These are phyloP conservation scores for Oscheius myriophilus DNA, from an alignment of 2,888 invertebrate species.

Conservation along the genomic window DNA sequence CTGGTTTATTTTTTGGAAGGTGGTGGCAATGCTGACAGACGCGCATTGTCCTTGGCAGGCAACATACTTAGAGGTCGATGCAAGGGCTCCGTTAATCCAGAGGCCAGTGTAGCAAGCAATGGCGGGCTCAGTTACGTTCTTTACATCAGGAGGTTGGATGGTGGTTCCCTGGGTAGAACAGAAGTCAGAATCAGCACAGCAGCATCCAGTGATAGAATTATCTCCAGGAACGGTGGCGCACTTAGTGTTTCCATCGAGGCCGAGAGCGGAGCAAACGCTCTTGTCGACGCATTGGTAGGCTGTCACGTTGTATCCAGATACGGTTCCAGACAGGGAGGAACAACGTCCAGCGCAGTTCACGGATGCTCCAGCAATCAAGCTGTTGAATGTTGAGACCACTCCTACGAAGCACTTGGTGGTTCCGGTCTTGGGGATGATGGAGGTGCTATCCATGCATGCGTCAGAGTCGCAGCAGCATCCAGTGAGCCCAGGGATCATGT, in stretches of 20 bases:
- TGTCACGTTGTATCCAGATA: constrained; percentile 34
- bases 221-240: constrained; percentile 37
- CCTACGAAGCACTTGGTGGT: constrained; percentile 43
- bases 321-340: constrained; percentile 39
- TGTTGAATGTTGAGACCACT: constrained; percentile 33
- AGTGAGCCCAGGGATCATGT: constrained; percentile 32
- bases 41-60: constrained; percentile 49
- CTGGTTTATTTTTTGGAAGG: constrained; percentile 40
- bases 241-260: constrained; percentile 24
- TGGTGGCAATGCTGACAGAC: constrained; percentile 37
- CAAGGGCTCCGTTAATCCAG: constrained; percentile 38
- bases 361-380: constrained; percentile 36
- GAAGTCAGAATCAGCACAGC: constrained; percentile 28
- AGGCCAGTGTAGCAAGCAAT: constrained; percentile 52
- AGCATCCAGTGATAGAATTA: constrained; percentile 37
- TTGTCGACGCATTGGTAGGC: constrained; percentile 45
- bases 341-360: constrained; percentile 34
- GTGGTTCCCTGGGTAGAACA: too few relatives aligned
- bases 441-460: constrained; percentile 48
- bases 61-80: constrained; percentile 27
- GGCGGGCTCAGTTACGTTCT: constrained; percentile 34
- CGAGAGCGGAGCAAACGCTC: constrained; percentile 36
- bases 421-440: constrained; percentile 27
- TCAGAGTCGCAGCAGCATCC: constrained; percentile 54
- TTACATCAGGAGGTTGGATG: constrained; percentile 12